These are phyloP conservation scores for Clarias laeviceps DNA, from an alignment of 2,797 vertebrate species.

Conservation along the genomic window DNA sequence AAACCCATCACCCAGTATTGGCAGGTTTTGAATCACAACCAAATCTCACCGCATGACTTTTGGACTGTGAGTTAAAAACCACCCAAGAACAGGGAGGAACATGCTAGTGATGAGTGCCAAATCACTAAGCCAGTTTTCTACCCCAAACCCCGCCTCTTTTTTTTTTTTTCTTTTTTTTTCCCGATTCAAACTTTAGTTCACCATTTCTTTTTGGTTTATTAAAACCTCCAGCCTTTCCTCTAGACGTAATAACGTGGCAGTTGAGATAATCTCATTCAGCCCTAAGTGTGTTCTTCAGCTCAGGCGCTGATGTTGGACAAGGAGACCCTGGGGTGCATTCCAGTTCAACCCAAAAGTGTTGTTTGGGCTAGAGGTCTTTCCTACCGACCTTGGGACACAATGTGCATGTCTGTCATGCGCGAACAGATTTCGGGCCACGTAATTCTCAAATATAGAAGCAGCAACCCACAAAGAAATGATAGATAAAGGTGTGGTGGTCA, in stretches of 20 bases:
- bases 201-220: not conserved
- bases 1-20: too few relatives aligned
- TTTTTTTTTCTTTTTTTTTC: too few relatives aligned
- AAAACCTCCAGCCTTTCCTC: not conserved
- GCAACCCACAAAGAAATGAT: not conserved
- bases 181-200: not conserved
- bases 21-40: too few relatives aligned
- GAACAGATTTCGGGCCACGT: not conserved
- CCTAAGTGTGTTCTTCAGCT: not conserved
- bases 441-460: not conserved
- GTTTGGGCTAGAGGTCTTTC: not conserved
- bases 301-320: not conserved
- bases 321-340: not conserved
- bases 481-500: not conserved
- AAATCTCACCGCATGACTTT: too few relatives aligned
- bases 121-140: too few relatives aligned
- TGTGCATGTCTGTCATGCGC: not conserved
- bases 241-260: too few relatives aligned
- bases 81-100: too few relatives aligned
- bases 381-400: not conserved
- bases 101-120: too few relatives aligned
- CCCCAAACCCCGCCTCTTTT: too few relatives aligned
- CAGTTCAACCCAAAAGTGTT: not conserved
- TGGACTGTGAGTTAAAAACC: too few relatives aligned
- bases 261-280: not conserved